These are phyloP conservation scores for Eurystomus gularis DNA, from an alignment of 2,113 vertebrate genomes.

Conservation along the genomic window DNA sequence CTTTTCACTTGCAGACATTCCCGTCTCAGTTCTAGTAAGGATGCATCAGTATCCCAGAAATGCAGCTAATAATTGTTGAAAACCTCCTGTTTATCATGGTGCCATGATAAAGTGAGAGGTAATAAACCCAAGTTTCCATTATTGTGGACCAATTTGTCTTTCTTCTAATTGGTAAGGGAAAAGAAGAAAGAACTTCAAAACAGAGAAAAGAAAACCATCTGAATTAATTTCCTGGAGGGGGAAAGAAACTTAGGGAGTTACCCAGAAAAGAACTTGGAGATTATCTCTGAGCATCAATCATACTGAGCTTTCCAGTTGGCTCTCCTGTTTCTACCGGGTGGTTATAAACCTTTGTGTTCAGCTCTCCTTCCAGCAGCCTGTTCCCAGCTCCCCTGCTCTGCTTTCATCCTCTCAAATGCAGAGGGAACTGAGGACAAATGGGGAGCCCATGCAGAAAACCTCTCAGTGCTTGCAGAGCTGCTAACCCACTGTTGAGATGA, in stretches of 20 bases:
- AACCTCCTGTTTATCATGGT: not conserved
- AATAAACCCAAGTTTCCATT: not conserved
- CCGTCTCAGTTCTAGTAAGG: not conserved
- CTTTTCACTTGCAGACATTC: not conserved
- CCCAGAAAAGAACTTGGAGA: not conserved
- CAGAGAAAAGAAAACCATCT: not conserved
- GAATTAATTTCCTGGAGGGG: not conserved
- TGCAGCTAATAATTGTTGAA: not conserved
- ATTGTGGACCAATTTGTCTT: not conserved
- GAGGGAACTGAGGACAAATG: not conserved
- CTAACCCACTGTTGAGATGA: fast-evolving
- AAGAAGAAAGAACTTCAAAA: constrained; percentile 11
- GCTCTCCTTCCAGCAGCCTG: not conserved
- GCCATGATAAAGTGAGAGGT: not conserved
- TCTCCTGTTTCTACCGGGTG: not conserved
- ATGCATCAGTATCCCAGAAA: not conserved
- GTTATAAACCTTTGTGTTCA: not conserved
- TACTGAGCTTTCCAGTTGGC: not conserved
- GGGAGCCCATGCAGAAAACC: not conserved
- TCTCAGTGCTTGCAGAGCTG: not conserved
- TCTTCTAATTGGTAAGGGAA: not conserved
- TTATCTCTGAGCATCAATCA: not conserved
- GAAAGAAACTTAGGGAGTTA: not conserved
- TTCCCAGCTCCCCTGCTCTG: not conserved
- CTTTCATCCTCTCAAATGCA: not conserved